Evolutionary conservation across 2,888 invertebrate genomes (phyloP).

Genomic region (Dryobota labecula): DNA sequence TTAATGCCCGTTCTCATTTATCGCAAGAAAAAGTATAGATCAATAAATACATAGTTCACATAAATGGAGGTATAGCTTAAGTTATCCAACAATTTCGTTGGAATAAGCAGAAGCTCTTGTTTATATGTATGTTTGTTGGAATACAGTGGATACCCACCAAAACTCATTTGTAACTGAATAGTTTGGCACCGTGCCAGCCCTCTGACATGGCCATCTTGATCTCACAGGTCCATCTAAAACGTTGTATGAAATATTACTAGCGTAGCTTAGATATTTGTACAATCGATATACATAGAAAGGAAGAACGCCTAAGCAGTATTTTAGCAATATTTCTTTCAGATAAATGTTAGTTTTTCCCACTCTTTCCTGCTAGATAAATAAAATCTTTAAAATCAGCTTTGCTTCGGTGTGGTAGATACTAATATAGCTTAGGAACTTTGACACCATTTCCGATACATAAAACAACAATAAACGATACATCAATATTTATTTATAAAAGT

Average conservation of each 20-base stretch:
- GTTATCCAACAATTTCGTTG: constrained; percentile 42
- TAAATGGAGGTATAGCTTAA: constrained; percentile 11
- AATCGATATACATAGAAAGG: constrained; percentile 7
- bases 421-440: not conserved
- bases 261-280: constrained; percentile 4
- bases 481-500: constrained; percentile 67
- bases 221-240: constrained; percentile 70
- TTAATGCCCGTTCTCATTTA: not conserved
- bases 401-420: not conserved
- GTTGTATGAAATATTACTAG: constrained; percentile 67
- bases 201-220: constrained; percentile 74
- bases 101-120: constrained; percentile 54
- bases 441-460: constrained; percentile 20
- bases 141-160: constrained; percentile 63
- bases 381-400: not conserved
- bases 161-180: constrained; percentile 78
- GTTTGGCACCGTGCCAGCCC: constrained; percentile 80
- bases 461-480: constrained; percentile 52
- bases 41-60: not conserved
- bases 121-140: constrained; percentile 48
- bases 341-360: not conserved
- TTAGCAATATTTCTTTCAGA: not conserved
- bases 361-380: not conserved
- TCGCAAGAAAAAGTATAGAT: not conserved
- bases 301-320: constrained; percentile 9